These are phyloP conservation scores for Grapholita molesta DNA, from an alignment of 1,140 invertebrate genomes.

Conservation along the genomic window DNA sequence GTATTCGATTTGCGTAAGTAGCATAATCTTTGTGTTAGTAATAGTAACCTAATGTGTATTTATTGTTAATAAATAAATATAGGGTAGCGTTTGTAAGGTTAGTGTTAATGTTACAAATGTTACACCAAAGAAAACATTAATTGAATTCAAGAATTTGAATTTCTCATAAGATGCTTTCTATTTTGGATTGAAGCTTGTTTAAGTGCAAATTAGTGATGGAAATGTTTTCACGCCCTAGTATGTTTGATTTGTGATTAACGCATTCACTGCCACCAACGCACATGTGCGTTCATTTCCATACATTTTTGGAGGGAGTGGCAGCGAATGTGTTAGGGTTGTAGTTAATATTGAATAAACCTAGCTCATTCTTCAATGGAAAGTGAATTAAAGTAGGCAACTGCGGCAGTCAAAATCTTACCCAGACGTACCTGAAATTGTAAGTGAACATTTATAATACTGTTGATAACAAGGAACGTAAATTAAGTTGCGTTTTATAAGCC, in stretches of 20 bases:
- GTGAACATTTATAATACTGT: neutral
- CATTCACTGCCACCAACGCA: no score
- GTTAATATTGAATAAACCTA: no score
- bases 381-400: no score
- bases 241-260: no score
- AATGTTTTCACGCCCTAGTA: no score
- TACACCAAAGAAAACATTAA: neutral
- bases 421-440: neutral
- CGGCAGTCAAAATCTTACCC: neutral
- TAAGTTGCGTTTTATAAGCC: neutral
- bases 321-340: no score
- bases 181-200: neutral
- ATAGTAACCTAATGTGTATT: neutral
- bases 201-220: no score
- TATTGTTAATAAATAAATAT: neutral
- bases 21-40: no score
- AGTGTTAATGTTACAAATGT: neutral
- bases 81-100: conserved; percentile 15
- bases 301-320: no score
- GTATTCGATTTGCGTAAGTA: neutral
- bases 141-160: no score
- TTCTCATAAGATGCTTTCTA: neutral
- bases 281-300: no score
- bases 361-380: no score
- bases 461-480: neutral